Evolutionary conservation across 2,797 vertebrate genomes (phyloP).

Genomic region (Gadopsis bispinosus): DNA sequence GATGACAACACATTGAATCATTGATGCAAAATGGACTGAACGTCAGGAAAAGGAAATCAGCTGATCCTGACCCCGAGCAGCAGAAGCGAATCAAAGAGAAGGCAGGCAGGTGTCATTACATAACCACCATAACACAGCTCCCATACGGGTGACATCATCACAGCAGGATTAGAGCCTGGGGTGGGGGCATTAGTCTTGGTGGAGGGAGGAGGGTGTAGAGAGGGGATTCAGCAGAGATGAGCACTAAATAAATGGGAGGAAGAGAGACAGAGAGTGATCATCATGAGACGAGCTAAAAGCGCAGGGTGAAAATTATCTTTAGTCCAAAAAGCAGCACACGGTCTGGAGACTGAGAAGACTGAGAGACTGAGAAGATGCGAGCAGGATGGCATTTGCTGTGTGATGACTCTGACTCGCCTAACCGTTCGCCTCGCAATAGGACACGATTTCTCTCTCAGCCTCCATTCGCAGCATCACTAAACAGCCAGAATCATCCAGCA

Average conservation of each 20-base stretch:
- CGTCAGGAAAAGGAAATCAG: constrained; percentile 35
- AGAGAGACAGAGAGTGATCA: constrained; percentile 35
- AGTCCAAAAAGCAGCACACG: constrained; percentile 40
- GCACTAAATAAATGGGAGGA: constrained; percentile 24
- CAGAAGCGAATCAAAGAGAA: constrained; percentile 47
- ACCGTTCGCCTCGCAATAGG: constrained; percentile 38
- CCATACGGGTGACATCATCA: constrained; percentile 76
- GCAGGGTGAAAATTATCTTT: constrained; percentile 47
- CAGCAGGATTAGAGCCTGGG: constrained; percentile 76
- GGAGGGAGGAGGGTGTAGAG: constrained; percentile 28
- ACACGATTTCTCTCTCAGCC: constrained; percentile 6
- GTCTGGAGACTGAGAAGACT: constrained; percentile 1
- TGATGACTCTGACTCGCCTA: constrained; percentile 32
- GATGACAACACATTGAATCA: constrained; percentile 31
- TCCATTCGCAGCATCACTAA: constrained; percentile 26
- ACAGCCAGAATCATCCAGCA: constrained; percentile 10
- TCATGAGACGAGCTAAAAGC: constrained; percentile 41
- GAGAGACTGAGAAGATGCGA: constrained; percentile 35
- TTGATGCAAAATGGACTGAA: constrained; percentile 43
- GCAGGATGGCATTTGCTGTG: constrained; percentile 32
- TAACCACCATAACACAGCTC: constrained; percentile 72
- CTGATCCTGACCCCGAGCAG: constrained; percentile 39
- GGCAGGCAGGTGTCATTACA: constrained; percentile 76
- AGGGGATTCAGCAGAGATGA: constrained; percentile 24
- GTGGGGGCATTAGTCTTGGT: constrained; percentile 53